Evolutionary conservation across 2,113 vertebrate genomes (phyloP).

Genomic region (Danio rerio): DNA sequence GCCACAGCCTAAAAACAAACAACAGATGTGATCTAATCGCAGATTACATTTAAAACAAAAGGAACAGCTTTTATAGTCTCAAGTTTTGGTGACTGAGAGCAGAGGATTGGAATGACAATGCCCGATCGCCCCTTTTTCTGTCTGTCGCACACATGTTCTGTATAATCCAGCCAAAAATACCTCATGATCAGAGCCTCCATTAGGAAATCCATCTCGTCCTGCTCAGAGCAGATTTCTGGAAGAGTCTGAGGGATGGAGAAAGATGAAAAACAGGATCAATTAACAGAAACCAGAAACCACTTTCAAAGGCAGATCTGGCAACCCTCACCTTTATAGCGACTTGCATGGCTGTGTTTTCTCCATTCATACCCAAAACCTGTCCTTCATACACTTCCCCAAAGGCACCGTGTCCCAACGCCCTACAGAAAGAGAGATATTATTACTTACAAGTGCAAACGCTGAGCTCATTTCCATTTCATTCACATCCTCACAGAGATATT

Average conservation of each 20-base stretch:
- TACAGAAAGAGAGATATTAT: constrained; percentile 59
- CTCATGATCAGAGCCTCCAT: constrained; percentile 93
- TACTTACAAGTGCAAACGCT: background rate
- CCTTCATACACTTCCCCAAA: constrained; percentile 94
- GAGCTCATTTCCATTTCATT: background rate
- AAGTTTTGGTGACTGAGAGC: constrained; percentile 12
- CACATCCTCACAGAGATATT: background rate
- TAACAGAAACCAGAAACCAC: background rate
- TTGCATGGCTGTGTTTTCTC: constrained; percentile 82
- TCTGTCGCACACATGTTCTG: constrained; percentile 32
- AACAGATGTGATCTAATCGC: constrained; percentile 45
- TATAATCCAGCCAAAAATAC: constrained; percentile 62
- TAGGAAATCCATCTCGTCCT: constrained; percentile 93
- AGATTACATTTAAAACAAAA: constrained; percentile 38
- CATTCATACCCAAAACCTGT: constrained; percentile 83
- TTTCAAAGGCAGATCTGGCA: constrained; percentile 33
- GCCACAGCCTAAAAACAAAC: constrained; percentile 22
- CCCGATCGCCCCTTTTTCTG: background rate
- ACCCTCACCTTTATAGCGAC: constrained; percentile 92
- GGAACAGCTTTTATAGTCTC: constrained; percentile 13
- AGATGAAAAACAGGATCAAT: constrained; percentile 37
- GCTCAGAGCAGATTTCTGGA: constrained; percentile 91
- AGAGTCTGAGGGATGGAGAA: constrained; percentile 79
- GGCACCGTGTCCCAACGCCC: constrained; percentile 89
- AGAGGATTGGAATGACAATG: constrained; percentile 19